Percentiles rank a stretch among this genome's conserved stretches.
phyloP scores from a whole-genome alignment of 2,888 invertebrate species.

The Atherix ibis region DNA sequence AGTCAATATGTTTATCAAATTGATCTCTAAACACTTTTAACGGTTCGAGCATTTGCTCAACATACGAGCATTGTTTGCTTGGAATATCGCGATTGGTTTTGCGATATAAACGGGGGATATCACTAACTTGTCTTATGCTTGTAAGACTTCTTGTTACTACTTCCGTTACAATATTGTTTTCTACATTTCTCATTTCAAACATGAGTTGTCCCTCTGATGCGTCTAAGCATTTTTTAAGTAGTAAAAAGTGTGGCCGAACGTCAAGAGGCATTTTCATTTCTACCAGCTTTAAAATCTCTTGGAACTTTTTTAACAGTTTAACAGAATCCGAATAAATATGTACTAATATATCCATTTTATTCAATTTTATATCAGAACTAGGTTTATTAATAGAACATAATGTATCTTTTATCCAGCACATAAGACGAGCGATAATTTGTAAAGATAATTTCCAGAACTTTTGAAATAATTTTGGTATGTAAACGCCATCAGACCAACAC shows the following conservation, averaged over 20 bases:
- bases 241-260: conserved; percentile 1
- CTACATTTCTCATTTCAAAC: conserved; percentile 20
- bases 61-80: conserved; percentile 62
- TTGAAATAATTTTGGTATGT: conserved; percentile 58
- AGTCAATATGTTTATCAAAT: conserved; percentile 24
- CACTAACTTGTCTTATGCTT: conserved; percentile 67
- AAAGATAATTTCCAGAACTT: conserved; percentile 82
- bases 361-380: not conserved
- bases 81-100: conserved; percentile 83
- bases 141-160: conserved; percentile 35
- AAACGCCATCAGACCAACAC: conserved; percentile 70
- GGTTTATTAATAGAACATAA: conserved; percentile 7
- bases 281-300: conserved; percentile 5
- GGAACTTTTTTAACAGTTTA: conserved; percentile 7
- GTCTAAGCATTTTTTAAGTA: conserved; percentile 8
- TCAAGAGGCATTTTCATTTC: conserved; percentile 6
- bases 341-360: conserved; percentile 4
- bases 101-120: conserved; percentile 83
- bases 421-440: conserved; percentile 66
- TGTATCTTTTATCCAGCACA: conserved; percentile 45
- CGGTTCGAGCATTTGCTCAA: conserved; percentile 46
- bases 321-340: conserved; percentile 9
- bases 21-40: conserved; percentile 34
- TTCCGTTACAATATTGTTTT: conserved; percentile 29
- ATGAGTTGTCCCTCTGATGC: conserved; percentile 5